Conservation (phyloP, 37 sponge, comb jelly and placozoan genomes). For the Hexactinellida sp. region DNA sequence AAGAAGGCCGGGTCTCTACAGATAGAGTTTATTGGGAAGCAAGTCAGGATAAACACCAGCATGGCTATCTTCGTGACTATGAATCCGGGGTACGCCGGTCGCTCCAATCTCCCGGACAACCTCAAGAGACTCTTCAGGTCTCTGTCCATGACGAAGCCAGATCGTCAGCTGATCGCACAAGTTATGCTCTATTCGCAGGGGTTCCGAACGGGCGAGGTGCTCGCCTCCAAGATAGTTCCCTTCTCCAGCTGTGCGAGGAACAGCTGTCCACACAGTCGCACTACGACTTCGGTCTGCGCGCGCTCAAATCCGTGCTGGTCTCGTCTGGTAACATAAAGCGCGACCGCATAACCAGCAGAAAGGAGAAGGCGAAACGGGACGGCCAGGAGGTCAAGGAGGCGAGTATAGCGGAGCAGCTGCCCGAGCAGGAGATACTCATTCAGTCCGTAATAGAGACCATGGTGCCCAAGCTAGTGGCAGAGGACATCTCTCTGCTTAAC, state of each 20-base stretch:
- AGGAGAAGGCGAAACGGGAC: no score
- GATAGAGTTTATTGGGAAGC: constrained; percentile 83
- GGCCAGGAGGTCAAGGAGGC: no score
- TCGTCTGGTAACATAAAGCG: constrained; percentile 29
- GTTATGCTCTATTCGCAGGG: constrained; percentile 98
- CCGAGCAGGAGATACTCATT: constrained; percentile 86
- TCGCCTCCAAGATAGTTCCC: constrained; percentile 89
- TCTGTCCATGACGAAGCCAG: constrained; percentile 95
- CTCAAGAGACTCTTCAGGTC: constrained; percentile 90
- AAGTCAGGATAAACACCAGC: constrained; percentile 75
- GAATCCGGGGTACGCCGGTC: no score
- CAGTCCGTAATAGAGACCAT: constrained; percentile 96
- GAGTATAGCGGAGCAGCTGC: no score
- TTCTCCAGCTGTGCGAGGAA: constrained; percentile 27
- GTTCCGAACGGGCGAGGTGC: constrained; percentile 70
- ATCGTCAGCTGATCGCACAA: constrained; percentile 85
- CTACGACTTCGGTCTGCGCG: no score
- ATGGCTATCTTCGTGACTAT: constrained; percentile 98
- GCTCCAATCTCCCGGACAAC: constrained; percentile 97
- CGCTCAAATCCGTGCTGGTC: constrained; percentile 28
- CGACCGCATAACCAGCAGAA: constrained; percentile 29
- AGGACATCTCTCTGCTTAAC: constrained; percentile 86
- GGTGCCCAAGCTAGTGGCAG: constrained; percentile 92
- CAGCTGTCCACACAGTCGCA: constrained; percentile 30
- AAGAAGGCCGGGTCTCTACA: constrained; percentile 31